Evolutionary conservation across 2,113 vertebrate genomes (phyloP).

Genomic region (Salvator merianae): DNA sequence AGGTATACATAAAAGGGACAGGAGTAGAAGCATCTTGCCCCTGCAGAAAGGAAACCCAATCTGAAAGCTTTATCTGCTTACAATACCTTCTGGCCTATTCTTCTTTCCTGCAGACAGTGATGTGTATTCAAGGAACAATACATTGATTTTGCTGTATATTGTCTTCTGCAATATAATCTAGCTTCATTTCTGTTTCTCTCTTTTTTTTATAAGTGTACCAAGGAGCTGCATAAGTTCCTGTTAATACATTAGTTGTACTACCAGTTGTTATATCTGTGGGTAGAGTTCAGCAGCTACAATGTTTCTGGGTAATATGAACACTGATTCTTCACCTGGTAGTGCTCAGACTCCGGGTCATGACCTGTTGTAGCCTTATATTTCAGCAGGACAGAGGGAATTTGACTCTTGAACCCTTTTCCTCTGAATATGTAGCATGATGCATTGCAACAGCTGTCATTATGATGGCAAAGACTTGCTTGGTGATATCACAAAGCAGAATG

Average conservation of each 20-base stretch:
- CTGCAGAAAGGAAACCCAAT: background rate
- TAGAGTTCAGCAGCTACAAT: background rate
- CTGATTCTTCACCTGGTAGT: too few relatives aligned
- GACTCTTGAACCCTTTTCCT: background rate
- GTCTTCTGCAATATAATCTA: background rate
- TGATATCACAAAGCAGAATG: background rate
- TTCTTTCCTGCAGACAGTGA: background rate
- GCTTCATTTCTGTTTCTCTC: too few relatives aligned
- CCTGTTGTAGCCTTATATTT: background rate
- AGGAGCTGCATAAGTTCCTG: background rate
- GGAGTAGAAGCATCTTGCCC: background rate
- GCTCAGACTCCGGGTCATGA: background rate
- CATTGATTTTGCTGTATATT: background rate
- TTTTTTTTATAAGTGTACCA: background rate
- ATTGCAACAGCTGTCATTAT: too few relatives aligned
- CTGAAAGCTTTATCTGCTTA: background rate
- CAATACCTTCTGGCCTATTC: background rate
- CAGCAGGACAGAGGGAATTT: background rate
- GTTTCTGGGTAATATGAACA: background rate
- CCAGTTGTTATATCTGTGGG: background rate
- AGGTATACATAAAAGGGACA: background rate
- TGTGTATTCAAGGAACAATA: background rate
- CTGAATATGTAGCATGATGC: too few relatives aligned
- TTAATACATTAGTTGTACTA: background rate
- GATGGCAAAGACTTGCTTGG: background rate